Percentiles rank a stretch among this genome's conserved stretches.
Evolutionary conservation across 2,797 vertebrate species (phyloP).

Genomic region (Novumbra hubbsi): DNA sequence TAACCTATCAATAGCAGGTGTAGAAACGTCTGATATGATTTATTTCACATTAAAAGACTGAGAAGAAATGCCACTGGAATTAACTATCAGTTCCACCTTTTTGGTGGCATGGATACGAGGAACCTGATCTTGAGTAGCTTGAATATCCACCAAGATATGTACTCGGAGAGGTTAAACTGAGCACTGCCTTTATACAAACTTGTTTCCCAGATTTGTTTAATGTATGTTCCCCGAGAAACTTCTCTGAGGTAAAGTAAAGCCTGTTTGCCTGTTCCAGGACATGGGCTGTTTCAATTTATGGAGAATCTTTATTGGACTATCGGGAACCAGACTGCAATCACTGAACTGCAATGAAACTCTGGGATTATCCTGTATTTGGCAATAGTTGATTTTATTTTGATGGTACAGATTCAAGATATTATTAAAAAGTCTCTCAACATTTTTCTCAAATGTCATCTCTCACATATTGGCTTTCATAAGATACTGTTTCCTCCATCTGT

Average conservation of each 20-base stretch:
- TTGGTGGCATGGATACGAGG: not conserved
- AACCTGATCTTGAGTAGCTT: not conserved
- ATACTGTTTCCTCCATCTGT: slow-evolving; percentile 8
- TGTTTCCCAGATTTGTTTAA: slow-evolving; percentile 6
- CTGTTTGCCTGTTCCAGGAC: slow-evolving; percentile 2
- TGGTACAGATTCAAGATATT: slow-evolving; percentile 24
- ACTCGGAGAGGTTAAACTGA: not conserved
- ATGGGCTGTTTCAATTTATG: slow-evolving; percentile 35
- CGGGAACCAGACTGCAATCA: slow-evolving; percentile 32
- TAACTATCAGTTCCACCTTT: not conserved
- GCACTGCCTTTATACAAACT: slow-evolving; percentile 8
- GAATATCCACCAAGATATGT: not conserved
- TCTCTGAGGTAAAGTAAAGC: slow-evolving; percentile 11
- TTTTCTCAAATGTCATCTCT: not conserved
- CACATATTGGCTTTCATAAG: not conserved
- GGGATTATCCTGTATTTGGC: slow-evolving; percentile 49
- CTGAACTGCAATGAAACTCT: slow-evolving; percentile 34
- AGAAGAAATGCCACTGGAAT: not conserved
- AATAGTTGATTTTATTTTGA: slow-evolving; percentile 43
- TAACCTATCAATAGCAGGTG: no score
- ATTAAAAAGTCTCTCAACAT: not conserved
- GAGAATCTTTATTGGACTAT: slow-evolving; percentile 36
- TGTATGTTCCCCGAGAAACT: slow-evolving; percentile 13
- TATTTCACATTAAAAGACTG: not conserved
- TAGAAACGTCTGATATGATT: not conserved